phyloP scores from a whole-genome alignment of 1,140 invertebrate genomes.

The Phthorimaea operculella region DNA sequence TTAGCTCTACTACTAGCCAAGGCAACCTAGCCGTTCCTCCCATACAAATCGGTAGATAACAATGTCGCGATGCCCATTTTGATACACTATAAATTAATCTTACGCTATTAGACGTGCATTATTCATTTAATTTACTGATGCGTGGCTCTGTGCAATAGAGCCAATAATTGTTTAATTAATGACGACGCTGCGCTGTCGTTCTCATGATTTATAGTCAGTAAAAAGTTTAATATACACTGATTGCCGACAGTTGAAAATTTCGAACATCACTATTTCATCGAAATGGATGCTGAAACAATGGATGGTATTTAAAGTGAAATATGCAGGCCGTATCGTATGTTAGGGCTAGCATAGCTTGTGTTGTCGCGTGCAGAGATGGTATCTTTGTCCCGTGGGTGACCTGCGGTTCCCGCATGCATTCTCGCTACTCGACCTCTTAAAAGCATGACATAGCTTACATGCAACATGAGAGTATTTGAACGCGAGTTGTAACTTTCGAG shows the following conservation, averaged over 20 bases:
- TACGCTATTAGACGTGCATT: not conserved
- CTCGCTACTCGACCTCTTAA: not conserved
- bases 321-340: not conserved
- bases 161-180: too few species aligned
- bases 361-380: not conserved
- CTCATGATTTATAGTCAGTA: too few species aligned
- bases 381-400: not conserved
- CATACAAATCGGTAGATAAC: conserved; percentile 32
- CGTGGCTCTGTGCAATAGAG: not conserved
- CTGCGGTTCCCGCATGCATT: not conserved
- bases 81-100: not conserved
- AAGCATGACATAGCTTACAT: not conserved
- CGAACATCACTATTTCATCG: not conserved
- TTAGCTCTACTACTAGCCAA: conserved; percentile 44
- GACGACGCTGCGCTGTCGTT: too few species aligned
- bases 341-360: not conserved
- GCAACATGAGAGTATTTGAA: not conserved
- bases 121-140: not conserved
- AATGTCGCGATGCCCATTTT: conserved; percentile 3
- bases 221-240: too few species aligned
- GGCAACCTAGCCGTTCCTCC: conserved; percentile 40
- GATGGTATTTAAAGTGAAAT: not conserved
- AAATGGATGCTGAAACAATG: not conserved
- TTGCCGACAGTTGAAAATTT: too few species aligned
- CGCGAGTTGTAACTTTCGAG: not conserved